Evolutionary conservation across 2,888 invertebrate species (phyloP).

Genomic region (Stramonita haemastoma): DNA sequence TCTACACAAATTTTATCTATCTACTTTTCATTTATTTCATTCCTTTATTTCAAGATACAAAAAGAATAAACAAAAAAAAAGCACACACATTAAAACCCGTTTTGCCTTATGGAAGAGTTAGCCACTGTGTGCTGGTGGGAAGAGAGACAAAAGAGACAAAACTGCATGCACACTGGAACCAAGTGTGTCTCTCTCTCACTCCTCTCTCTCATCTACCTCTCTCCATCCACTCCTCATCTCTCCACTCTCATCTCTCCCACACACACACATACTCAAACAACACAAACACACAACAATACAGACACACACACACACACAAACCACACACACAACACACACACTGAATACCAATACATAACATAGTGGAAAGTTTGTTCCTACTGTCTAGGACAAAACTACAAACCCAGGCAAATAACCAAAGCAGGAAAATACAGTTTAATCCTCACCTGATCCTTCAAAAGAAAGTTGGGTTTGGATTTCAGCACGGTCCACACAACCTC

Average conservation of each 20-base stretch:
- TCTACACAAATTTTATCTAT: too few relatives aligned
- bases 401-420: neutral
- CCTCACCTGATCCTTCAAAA: constrained; percentile 67
- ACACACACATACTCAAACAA: neutral
- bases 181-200: neutral
- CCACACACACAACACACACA: constrained; percentile 2
- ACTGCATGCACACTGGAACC: too few relatives aligned
- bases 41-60: too few relatives aligned
- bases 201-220: neutral
- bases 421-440: neutral
- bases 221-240: neutral
- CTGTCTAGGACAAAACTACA: neutral
- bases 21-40: too few relatives aligned
- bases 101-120: too few relatives aligned
- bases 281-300: neutral
- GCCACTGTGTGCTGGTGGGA: too few relatives aligned
- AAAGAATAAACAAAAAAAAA: too few relatives aligned
- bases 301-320: neutral
- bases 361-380: too few relatives aligned
- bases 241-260: neutral
- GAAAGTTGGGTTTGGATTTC: constrained; percentile 60
- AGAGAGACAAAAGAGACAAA: too few relatives aligned
- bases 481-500: constrained; percentile 64
- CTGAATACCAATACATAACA: neutral
- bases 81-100: too few relatives aligned